Conservation (phyloP, 1,140 invertebrate genomes). For the Sycobia sp. region DNA sequence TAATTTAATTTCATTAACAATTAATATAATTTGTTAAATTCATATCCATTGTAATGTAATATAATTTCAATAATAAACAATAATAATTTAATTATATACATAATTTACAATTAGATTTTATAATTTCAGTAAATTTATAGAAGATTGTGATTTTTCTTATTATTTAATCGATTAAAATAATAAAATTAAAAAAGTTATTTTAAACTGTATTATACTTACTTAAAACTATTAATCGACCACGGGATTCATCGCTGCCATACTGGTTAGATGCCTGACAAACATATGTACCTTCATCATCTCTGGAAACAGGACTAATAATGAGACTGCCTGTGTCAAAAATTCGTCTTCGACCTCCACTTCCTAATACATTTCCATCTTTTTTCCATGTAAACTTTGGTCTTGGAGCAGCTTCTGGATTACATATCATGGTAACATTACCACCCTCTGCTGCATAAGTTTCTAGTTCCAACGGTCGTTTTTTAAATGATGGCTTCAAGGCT, state of each 20-base stretch:
- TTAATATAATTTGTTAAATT: too few species aligned
- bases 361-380: slow-evolving; percentile 84
- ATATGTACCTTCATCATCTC: slow-evolving; percentile 87
- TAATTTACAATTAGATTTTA: too few species aligned
- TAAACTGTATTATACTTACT: too few species aligned
- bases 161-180: too few species aligned
- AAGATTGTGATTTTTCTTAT: too few species aligned
- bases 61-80: too few species aligned
- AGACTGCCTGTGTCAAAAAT: slow-evolving; percentile 85
- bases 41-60: too few species aligned
- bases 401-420: slow-evolving; percentile 93
- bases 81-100: too few species aligned
- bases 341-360: slow-evolving; percentile 75
- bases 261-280: slow-evolving; percentile 86
- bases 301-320: slow-evolving; percentile 83
- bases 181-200: too few species aligned
- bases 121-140: too few species aligned
- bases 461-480: slow-evolving; percentile 83
- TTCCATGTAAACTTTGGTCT: slow-evolving; percentile 88
- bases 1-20: too few species aligned
- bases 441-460: slow-evolving; percentile 89
- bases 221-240: slow-evolving; percentile 83
- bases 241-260: slow-evolving; percentile 79
- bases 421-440: slow-evolving; percentile 90
- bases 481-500: slow-evolving; percentile 88